A percentile compares a stretch with the other conserved stretches of the same genome.
These are phyloP conservation scores for Papilio gigon DNA, from an alignment of 2,888 invertebrate genomes.

Conservation along the genomic window DNA sequence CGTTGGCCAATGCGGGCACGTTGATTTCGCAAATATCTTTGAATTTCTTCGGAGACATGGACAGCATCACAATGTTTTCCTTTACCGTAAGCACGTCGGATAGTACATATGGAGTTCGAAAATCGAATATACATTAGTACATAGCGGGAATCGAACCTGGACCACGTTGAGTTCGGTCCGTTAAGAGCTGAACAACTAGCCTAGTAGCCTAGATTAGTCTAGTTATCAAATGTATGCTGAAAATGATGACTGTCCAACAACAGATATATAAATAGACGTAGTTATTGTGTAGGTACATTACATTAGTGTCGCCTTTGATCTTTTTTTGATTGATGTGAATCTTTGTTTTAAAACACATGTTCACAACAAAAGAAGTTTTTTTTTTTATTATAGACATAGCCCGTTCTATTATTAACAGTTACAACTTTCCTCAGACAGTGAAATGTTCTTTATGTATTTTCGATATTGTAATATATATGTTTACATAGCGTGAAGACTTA, in stretches of 20 bases:
- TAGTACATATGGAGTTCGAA: too few relatives aligned
- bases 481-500: conserved; percentile 26
- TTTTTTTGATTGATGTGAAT: conserved; percentile 28
- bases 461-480: neutral
- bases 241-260: conserved; percentile 13
- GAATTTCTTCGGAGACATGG: too few relatives aligned
- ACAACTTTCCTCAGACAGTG: neutral
- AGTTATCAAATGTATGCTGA: neutral
- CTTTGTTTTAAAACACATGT: conserved; percentile 30
- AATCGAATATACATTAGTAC: too few relatives aligned
- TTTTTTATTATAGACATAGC: neutral
- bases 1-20: too few relatives aligned
- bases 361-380: conserved; percentile 4
- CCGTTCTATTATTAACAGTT: neutral
- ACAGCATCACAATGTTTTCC: too few relatives aligned
- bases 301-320: conserved; percentile 16
- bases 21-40: too few relatives aligned
- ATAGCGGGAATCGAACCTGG: too few relatives aligned
- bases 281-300: neutral
- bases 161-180: too few relatives aligned
- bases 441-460: neutral
- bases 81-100: too few relatives aligned
- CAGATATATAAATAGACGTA: conserved; percentile 10
- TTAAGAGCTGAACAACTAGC: too few relatives aligned
- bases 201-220: too few relatives aligned